Base-by-base conservation (phyloP, 2,113 vertebrate species). In the Thunnus thynnus region DNA sequence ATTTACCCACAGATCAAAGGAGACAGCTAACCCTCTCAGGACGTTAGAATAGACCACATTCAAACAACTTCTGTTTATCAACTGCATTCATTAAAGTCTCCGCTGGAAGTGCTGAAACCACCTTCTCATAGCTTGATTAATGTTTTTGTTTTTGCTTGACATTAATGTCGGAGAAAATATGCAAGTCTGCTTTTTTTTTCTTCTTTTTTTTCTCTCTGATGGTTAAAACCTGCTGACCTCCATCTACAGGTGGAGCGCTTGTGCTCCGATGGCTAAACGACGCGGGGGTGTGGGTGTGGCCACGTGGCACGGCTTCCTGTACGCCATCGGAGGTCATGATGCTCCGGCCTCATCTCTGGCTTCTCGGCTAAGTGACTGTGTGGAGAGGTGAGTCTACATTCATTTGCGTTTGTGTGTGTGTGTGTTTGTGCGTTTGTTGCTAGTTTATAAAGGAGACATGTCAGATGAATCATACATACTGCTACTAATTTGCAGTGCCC, bases 201-300 rank as follows among this genome's bases (percentile, higher is more conserved):
- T 2, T 52, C 2, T 1, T 47, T 55, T 30, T 55, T 32, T 16
- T 20, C 9, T 72, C 18, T 25, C 36, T 71, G 32, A 56, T 67
- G 18, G 1, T 61, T 69, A 17, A 12, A 51, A 63, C 17, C 27
- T 22, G 84, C 97, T 78, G 96, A 97, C 89, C 94, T 96, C 74
- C 93, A 94, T 86, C 36, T 96, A 94, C 86, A 99, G 99, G 86
- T 99, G 98, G 98, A 98, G 91, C 8, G 91, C 92, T 25, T 99
- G 98, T 86, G 95, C 97, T 57, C 97, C 97, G 17, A 99, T 99
- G 98, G 97, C 97, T 9, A 99, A 99, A 92, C 95, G 98, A 83
- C 96, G 98, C 77, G 98, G 98, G 0, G 97, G 98, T 1, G 98
- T 99, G 18, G 98, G 98, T 6, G 98, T 99, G 48, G 97, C 98